Percentiles rank a stretch among this genome's conserved stretches.
Conservation (phyloP, 1,140 invertebrate genomes). For the Papilio polyxenes region DNA sequence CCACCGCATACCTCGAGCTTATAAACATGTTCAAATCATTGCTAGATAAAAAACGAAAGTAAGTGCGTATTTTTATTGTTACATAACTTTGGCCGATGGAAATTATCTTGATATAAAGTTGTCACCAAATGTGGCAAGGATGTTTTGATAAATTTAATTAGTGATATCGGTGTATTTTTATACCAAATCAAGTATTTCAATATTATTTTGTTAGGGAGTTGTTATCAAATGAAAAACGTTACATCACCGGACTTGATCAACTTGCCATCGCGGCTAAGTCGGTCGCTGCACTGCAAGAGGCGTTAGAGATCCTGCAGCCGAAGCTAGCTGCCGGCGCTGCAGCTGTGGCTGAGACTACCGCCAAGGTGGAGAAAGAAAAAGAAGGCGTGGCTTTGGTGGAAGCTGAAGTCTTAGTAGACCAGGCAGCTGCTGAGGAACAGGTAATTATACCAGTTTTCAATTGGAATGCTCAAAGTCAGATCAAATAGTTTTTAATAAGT, state of each 20-base stretch:
- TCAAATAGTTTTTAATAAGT: no score
- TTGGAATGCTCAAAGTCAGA: no score
- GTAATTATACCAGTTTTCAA: constrained; percentile 41
- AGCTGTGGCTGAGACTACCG: constrained; percentile 90
- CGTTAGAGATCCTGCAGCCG: constrained; percentile 92
- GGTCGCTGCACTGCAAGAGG: constrained; percentile 92
- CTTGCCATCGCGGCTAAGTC: constrained; percentile 91
- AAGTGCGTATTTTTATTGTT: constrained; percentile 54
- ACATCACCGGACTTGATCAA: constrained; percentile 93
- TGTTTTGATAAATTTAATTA: no score
- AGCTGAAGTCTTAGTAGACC: constrained; percentile 85
- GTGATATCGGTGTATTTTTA: no score
- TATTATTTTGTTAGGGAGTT: constrained; percentile 80
- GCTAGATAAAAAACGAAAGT: constrained; percentile 88
- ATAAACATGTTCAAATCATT: constrained; percentile 95
- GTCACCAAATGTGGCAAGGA: background rate
- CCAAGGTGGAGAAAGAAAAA: constrained; percentile 90
- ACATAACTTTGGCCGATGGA: background rate
- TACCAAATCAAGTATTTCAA: background rate
- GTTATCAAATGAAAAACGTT: constrained; percentile 85
- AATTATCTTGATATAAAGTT: background rate
- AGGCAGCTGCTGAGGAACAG: constrained; percentile 84
- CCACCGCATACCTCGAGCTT: constrained; percentile 96
- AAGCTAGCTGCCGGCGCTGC: constrained; percentile 91
- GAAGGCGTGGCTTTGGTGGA: constrained; percentile 90